A percentile compares a stretch with the other conserved stretches of the same genome.
Evolutionary conservation across 2,113 vertebrate genomes (phyloP).

Genomic region (Gulo gulo): DNA sequence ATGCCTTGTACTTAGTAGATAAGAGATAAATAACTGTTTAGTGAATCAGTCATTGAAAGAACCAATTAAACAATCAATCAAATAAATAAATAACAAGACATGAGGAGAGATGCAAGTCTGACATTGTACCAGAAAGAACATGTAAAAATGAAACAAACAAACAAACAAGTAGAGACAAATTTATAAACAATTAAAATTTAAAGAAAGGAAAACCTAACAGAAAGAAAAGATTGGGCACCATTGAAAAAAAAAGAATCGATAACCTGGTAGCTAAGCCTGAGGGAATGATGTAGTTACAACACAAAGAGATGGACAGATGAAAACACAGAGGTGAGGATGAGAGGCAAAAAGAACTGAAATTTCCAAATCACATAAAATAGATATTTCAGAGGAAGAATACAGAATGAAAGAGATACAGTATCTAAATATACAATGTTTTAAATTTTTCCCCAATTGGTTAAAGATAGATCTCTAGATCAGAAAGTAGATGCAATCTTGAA

Average conservation of each 20-base stretch:
- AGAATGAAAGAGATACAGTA: background rate
- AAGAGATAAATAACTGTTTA: background rate
- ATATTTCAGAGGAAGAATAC: background rate
- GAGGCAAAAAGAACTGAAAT: background rate
- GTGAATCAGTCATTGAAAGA: background rate
- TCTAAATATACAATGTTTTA: background rate
- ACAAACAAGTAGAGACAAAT: background rate
- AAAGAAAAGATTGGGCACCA: background rate
- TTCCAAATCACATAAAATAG: background rate
- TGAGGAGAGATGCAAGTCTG: background rate
- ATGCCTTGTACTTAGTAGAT: background rate
- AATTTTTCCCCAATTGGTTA: background rate
- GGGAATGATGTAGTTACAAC: background rate
- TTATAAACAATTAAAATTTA: background rate
- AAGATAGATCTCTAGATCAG: background rate
- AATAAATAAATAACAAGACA: background rate
- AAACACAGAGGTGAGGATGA: background rate
- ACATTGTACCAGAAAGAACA: background rate
- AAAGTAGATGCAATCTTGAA: background rate
- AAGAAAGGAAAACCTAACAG: background rate
- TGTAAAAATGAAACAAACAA: background rate
- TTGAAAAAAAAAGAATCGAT: background rate
- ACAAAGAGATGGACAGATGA: background rate
- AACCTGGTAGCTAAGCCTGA: background rate
- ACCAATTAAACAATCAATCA: background rate